These are phyloP conservation scores for Onychomys arenicola DNA, from an alignment of 2,797 vertebrate species.

Conservation along the genomic window DNA sequence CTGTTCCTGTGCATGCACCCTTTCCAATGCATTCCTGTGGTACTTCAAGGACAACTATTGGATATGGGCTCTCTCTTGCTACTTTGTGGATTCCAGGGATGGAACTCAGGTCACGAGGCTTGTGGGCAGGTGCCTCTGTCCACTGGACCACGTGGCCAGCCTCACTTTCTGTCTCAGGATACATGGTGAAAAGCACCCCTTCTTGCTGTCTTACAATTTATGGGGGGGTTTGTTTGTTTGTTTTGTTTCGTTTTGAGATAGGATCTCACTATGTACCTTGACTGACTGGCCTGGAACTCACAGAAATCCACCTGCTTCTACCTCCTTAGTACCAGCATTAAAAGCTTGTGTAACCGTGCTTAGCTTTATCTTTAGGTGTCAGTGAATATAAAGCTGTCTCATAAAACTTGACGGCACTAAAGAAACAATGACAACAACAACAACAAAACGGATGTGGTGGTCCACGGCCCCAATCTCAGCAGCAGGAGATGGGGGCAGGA, in stretches of 20 bases:
- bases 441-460: neutral
- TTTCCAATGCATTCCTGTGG: neutral
- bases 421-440: neutral
- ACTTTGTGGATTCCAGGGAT: neutral
- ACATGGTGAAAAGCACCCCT: constrained; percentile 6
- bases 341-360: neutral
- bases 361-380: constrained; percentile 21
- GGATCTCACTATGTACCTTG: neutral
- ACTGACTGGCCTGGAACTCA: neutral
- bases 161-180: neutral
- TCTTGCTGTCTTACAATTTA: neutral
- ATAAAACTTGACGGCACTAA: neutral
- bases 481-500: neutral
- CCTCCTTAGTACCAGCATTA: neutral
- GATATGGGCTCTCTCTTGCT: neutral
- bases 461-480: neutral
- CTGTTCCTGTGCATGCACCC: neutral
- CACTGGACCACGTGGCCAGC: neutral
- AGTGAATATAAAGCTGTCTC: constrained; percentile 57
- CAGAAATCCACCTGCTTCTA: neutral
- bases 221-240: neutral
- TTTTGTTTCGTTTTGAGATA: neutral
- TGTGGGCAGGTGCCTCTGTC: neutral
- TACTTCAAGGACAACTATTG: neutral
- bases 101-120: neutral